A percentile compares a stretch with the other conserved stretches of the same genome.
phyloP scores from a whole-genome alignment of 1,140 invertebrate genomes.

The Zaprionus ghesquierei region DNA sequence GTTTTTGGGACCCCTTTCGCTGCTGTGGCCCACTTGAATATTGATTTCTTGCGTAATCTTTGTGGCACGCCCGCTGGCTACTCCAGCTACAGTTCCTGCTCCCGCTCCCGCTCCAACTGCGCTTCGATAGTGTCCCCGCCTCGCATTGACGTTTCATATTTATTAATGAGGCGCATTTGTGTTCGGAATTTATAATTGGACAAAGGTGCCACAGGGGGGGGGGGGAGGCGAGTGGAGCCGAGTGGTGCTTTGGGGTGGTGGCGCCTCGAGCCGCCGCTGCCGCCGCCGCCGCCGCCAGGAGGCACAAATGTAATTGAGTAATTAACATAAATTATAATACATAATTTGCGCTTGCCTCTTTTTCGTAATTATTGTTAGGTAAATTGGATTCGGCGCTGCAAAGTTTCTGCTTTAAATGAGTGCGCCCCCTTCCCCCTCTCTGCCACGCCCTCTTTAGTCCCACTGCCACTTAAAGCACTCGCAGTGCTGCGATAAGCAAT shows the following conservation, averaged over 20 bases:
- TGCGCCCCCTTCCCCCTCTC: background rate
- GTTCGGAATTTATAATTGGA: slow-evolving; percentile 82
- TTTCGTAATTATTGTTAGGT: slow-evolving; percentile 74
- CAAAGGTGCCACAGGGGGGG: slow-evolving; percentile 28
- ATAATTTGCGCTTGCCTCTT: slow-evolving; percentile 74
- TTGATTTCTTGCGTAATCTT: slow-evolving; percentile 80
- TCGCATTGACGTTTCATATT: slow-evolving; percentile 80
- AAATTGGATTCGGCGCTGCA: slow-evolving; percentile 65
- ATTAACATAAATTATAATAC: slow-evolving; percentile 82
- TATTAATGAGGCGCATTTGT: slow-evolving; percentile 82
- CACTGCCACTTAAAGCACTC: slow-evolving; percentile 8
- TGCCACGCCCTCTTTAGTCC: slow-evolving; percentile 4
- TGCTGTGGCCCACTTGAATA: slow-evolving; percentile 61
- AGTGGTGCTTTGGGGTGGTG: background rate
- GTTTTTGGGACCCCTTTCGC: slow-evolving; percentile 46
- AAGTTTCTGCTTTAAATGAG: slow-evolving; percentile 28
- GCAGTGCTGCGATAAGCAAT: slow-evolving; percentile 65
- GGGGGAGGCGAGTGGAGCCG: background rate
- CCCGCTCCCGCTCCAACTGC: background rate
- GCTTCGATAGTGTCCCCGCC: slow-evolving; percentile 53
- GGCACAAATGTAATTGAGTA: slow-evolving; percentile 81
- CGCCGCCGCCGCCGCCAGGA: slow-evolving; percentile 31
- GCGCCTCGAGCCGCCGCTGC: slow-evolving; percentile 19
- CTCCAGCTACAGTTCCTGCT: background rate
- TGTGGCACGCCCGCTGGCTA: slow-evolving; percentile 49